These are phyloP conservation scores for Thunnus albacares DNA, from an alignment of 2,797 vertebrate species.

Conservation along the genomic window DNA sequence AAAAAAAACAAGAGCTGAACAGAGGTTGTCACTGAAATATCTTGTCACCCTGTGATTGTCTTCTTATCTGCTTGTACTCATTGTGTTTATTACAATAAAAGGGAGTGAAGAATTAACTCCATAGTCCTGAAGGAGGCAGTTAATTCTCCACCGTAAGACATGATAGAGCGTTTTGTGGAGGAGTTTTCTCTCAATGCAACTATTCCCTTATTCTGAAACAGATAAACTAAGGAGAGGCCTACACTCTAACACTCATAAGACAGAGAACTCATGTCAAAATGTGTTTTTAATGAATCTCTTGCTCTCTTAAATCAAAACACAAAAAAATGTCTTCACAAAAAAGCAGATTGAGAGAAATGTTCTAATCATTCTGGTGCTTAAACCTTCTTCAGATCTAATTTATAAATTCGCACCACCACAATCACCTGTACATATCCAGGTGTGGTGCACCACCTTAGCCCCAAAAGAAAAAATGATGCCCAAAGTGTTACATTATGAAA, in stretches of 20 bases:
- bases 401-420: constrained; percentile 31
- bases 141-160: constrained; percentile 25
- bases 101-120: constrained; percentile 11
- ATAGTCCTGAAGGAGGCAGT: constrained; percentile 24
- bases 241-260: background rate
- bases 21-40: constrained; percentile 41
- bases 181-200: constrained; percentile 33
- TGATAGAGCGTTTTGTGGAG: constrained; percentile 23
- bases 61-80: constrained; percentile 55
- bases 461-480: constrained; percentile 31
- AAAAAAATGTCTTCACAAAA: constrained; percentile 25
- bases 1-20: constrained; percentile 34
- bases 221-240: background rate
- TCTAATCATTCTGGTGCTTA: constrained; percentile 29
- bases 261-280: constrained; percentile 4
- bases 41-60: constrained; percentile 48
- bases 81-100: constrained; percentile 64
- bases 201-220: constrained; percentile 9
- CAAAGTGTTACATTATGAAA: constrained; percentile 39
- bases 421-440: constrained; percentile 47
- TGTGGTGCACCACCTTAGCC: constrained; percentile 22
- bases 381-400: constrained; percentile 34
- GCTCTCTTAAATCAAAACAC: constrained; percentile 38
- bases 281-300: constrained; percentile 39
- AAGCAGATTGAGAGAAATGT: constrained; percentile 1